Evolutionary conservation across 2,113 vertebrate genomes (phyloP), one percentile per base, ranked within the genome.

Genomic region (Zosterops lateralis): DNA sequence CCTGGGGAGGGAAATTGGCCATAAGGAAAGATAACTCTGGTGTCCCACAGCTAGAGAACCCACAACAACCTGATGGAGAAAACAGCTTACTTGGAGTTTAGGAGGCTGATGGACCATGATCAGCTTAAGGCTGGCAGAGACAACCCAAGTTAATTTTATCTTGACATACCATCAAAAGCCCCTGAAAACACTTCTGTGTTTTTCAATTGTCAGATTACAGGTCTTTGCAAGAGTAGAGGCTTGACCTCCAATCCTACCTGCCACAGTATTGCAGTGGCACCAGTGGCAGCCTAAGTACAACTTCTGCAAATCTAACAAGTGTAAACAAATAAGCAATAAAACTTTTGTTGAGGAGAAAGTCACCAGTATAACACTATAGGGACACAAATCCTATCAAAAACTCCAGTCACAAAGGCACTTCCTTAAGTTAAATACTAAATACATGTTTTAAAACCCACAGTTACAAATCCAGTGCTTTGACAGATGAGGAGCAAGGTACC

Each of bases 1-100:
- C 5, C 13, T 14, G 14, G 18, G 7, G 2, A 29, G 6, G 7
- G 11, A 8, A 31, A 28, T 9, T 4, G 1, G 12, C 22, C 44
- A 24, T 17, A 34, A n/a, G 42, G 40, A 26, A 47, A 26, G 9
- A 12, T 10, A 42, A 56, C 29, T 15, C 50, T 25, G 10, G 6
- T 29, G 6, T 29, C 16, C 65, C 34, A 16, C 0, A 45, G 50
- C 6, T 31, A 56, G 72, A 70, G 13, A 51, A 31, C 8, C 14
- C 6, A 2, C 24, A 44, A 1, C 24, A 61, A 26, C 17, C n/a
- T 53, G 40, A 18, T 45, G 64, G 32, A 60, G 14, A 75, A 71
- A 38, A 7, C 3, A 3, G 10, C 3, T 61, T 74, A 60, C 47
- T 66, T 60, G 54, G 47, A 42, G 18, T 51, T 48, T 36, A 68